Base-by-base conservation (phyloP, 2,797 vertebrate genomes). In the Liparis tanakae region DNA sequence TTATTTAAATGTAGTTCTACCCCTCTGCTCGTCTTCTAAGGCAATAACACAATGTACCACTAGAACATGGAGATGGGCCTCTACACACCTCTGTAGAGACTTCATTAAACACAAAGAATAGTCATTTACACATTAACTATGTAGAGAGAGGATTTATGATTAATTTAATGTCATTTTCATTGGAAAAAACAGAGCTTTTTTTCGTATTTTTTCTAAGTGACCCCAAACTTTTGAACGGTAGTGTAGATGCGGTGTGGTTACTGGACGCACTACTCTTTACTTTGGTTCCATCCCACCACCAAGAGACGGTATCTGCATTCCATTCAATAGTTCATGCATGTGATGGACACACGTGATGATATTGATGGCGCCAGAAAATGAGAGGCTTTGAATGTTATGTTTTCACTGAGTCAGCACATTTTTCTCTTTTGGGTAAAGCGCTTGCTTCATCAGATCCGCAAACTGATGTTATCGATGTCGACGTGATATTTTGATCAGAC, bases 341-440 rank as follows among this genome's bases (percentile, higher is more conserved):
- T 30, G 25, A 82, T 44, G 57, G 68, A 73, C 50, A 44, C 14
- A 51, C 1, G 10, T 60, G n/a, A 75, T 62, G 67, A 70, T 62
- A 51, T 14, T 53, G 54, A 84, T 36, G 58, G 39, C 66, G 75
- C 37, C 63, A 73, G 61, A 67, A 65, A 85, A 80, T 59, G 10
- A 79, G 62, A 20, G 61, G 70, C 48, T 74, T 70, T 78, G 18
- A 84, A 74, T 76, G 43, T 56, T 30, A 2, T 74, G 63, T 50
- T 61, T 79, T 80, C 15, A 34, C 74, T 65, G 36, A 53, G 54
- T 88, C 86, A 85, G 86, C 85, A 79, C 51, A 88, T 91, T 79
- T 81, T 70, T 67, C 57, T 65, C 67, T 14, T 36, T 39, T 65
- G 14, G 17, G 63, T 34, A 63, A 69, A 69, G 54, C 20, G 56